phyloP scores from a whole-genome alignment of 2,888 invertebrate genomes.

The Isoperla grammatica region DNA sequence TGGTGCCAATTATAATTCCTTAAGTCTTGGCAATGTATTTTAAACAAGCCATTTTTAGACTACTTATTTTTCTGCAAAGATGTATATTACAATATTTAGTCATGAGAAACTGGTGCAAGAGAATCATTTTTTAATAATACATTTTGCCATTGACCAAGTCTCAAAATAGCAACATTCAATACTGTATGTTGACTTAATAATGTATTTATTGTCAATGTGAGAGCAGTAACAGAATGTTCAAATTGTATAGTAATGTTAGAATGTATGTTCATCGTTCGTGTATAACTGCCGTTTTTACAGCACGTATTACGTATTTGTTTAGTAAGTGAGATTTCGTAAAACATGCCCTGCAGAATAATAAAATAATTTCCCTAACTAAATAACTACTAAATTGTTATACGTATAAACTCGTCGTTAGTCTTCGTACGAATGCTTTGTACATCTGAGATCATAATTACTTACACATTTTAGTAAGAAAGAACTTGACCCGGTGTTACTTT shows the following conservation, averaged over 20 bases:
- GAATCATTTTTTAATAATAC: conserved; percentile 8
- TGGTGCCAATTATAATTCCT: not conserved
- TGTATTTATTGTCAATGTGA: conserved; percentile 5
- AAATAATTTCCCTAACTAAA: too few relatives aligned
- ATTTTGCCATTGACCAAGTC: conserved; percentile 8
- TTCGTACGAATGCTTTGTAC: too few relatives aligned
- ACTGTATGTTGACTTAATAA: not conserved
- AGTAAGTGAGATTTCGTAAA: too few relatives aligned
- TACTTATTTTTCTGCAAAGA: not conserved
- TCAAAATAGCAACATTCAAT: not conserved
- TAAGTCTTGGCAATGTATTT: conserved; percentile 8
- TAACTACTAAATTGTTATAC: too few relatives aligned
- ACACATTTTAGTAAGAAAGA: too few relatives aligned
- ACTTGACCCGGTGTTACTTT: too few relatives aligned
- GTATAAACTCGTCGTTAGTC: too few relatives aligned
- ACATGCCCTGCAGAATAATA: too few relatives aligned
- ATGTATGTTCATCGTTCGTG: not conserved
- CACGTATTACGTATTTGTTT: not conserved
- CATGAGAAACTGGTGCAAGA: not conserved
- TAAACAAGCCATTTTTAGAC: not conserved
- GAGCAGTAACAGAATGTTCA: not conserved
- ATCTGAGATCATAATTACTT: too few relatives aligned
- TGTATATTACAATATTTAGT: not conserved
- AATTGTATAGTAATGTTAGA: conserved; percentile 4
- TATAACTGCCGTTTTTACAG: not conserved